Base-by-base conservation (phyloP, 2,888 invertebrate species). In the Protodeltote pygarga region DNA sequence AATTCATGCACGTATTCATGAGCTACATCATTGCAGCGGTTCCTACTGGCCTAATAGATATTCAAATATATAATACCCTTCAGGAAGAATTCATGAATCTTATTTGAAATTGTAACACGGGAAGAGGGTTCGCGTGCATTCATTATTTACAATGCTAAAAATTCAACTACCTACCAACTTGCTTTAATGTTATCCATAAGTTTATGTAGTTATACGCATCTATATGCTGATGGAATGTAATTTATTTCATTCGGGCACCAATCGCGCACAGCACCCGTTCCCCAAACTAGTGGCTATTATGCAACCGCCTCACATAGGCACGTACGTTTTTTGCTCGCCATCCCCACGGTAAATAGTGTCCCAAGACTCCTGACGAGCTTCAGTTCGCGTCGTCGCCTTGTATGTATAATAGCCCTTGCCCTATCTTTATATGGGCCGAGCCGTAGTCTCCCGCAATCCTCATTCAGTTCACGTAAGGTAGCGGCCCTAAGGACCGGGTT, bases 391-490 rank as follows among this genome's bases (percentile, higher is more conserved):
- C 48, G 71, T 75, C 74, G 71, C 71, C 73, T 67, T 73, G 71
- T 82, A 80, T 75, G 81, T 83, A 85, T 86, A 87, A 87, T 84
- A 85, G 84, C 87, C 87, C 87, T 84, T 84, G 89, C 89, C 88
- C 89, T 84, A 89, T 87, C 91, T 90, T 83, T 88, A 91, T 89
- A 91, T 90, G 91, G 91, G 90, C 84, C 90, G 90, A 81, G 87
- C 87, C 85, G 90, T 89, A 90, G 85, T 77, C 85, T 87, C 86
- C 83, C 83, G 88, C 88, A 81, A 88, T 90, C 87, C 87, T 86
- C 89, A 92, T 92, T 90, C 92, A 89, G 83, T 85, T 81, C 92
- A 91, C 92, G 92, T 89, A 89, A 91, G 89, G 90, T 91, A 91
- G 92, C 92, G 91, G 92, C 92, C 88, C 87, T 85, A 86, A 85